A percentile compares a stretch with the other conserved stretches of the same genome.
These are phyloP conservation scores for Ditula angustiorana DNA, from an alignment of 2,888 invertebrate genomes.

Conservation along the genomic window DNA sequence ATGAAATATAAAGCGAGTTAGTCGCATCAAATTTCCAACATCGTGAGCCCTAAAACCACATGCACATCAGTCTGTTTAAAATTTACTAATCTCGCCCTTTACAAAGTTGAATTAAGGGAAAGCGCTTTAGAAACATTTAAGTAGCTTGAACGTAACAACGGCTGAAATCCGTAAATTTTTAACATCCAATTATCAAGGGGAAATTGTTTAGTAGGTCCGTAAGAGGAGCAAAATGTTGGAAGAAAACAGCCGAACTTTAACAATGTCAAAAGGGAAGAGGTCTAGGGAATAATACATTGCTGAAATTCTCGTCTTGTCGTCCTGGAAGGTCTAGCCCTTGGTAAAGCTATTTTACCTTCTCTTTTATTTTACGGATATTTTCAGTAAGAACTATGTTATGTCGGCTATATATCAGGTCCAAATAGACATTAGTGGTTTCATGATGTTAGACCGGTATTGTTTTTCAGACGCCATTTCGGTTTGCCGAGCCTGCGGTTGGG, in stretches of 20 bases:
- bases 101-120: slow-evolving; percentile 30
- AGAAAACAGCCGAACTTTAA: slow-evolving; percentile 17
- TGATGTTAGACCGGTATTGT: slow-evolving; percentile 17
- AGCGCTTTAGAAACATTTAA: slow-evolving; percentile 31
- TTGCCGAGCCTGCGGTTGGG: neutral
- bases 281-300: neutral
- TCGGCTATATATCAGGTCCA: slow-evolving; percentile 19
- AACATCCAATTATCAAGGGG: slow-evolving; percentile 37
- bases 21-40: slow-evolving; percentile 9
- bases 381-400: neutral
- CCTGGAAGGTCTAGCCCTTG: neutral
- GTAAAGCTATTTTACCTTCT: neutral
- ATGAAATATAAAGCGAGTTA: no score
- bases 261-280: slow-evolving; percentile 5
- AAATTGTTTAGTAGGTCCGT: slow-evolving; percentile 28
- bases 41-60: slow-evolving; percentile 2
- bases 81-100: slow-evolving; percentile 35
- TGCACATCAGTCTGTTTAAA: slow-evolving; percentile 35
- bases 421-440: slow-evolving; percentile 20
- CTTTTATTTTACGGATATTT: neutral
- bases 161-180: slow-evolving; percentile 36
- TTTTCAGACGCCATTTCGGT: slow-evolving; percentile 24
- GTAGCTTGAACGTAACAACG: slow-evolving; percentile 29
- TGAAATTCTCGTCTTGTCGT: neutral
- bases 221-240: slow-evolving; percentile 18